Evolutionary conservation across 2,888 invertebrate genomes (phyloP).

Genomic region (Junonia oenone): DNA sequence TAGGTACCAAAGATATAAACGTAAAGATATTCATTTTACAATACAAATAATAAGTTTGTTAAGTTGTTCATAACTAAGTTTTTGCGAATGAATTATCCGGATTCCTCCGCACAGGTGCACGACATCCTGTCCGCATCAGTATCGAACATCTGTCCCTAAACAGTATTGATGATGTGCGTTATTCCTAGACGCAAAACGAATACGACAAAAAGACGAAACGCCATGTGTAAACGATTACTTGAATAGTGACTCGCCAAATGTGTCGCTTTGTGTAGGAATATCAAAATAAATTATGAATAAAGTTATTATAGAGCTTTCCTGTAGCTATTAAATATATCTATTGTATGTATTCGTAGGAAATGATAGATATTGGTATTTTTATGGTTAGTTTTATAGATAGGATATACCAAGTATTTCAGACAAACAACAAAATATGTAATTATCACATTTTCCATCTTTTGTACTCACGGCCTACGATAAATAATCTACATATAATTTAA

Average conservation of each 20-base stretch:
- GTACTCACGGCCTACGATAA: neutral
- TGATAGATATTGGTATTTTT: too few species aligned
- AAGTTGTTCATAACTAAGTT: constrained; percentile 36
- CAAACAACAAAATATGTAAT: too few species aligned
- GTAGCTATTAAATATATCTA: too few species aligned
- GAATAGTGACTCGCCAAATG: neutral
- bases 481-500: neutral
- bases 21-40: too few species aligned
- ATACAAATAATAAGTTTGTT: too few species aligned
- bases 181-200: constrained; percentile 15
- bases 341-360: too few species aligned
- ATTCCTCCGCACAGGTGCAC: constrained; percentile 65
- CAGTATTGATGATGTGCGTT: constrained; percentile 22
- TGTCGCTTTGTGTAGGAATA: neutral
- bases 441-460: neutral
- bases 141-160: constrained; percentile 59
- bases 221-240: constrained; percentile 9
- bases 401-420: too few species aligned
- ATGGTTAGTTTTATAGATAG: too few species aligned
- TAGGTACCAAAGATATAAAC: too few species aligned
- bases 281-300: neutral
- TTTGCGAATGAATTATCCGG: constrained; percentile 53
- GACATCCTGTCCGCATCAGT: constrained; percentile 62
- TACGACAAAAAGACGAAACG: constrained; percentile 1
- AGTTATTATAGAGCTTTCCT: too few species aligned